phyloP scores from a whole-genome alignment of 2,797 vertebrate species.

The Phoebastria nigripes region DNA sequence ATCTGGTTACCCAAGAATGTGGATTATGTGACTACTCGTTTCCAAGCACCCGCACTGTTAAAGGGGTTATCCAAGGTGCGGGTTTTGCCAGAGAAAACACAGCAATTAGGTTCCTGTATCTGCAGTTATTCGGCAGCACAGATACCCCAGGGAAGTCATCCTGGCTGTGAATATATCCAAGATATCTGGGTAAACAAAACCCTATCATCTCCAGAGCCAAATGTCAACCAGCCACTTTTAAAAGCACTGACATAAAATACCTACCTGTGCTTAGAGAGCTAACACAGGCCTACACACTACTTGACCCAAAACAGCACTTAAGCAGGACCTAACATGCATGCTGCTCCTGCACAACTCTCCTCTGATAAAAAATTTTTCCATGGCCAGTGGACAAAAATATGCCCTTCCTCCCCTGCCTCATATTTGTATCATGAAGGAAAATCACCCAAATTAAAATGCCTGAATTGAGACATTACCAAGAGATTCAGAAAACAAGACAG shows the following conservation, averaged over 20 bases:
- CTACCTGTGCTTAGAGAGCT: not conserved
- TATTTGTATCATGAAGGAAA: not conserved
- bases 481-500: not conserved
- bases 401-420: not conserved
- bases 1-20: not conserved
- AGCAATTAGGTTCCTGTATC: conserved; percentile 24
- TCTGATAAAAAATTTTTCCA: not conserved
- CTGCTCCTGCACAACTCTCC: not conserved
- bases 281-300: not conserved
- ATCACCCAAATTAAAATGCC: not conserved
- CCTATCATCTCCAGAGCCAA: not conserved
- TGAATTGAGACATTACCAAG: not conserved
- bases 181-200: conserved; percentile 30
- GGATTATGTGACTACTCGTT: not conserved
- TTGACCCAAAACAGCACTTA: not conserved
- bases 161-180: not conserved
- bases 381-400: not conserved
- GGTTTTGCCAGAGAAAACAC: not conserved
- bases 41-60: not conserved
- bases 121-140: not conserved
- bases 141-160: not conserved
- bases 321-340: not conserved
- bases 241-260: not conserved
- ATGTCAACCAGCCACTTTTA: conserved; percentile 28
- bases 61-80: not conserved